Evolutionary conservation across 1,140 invertebrate species (phyloP).

Genomic region (Harpegnathos saltator): DNA sequence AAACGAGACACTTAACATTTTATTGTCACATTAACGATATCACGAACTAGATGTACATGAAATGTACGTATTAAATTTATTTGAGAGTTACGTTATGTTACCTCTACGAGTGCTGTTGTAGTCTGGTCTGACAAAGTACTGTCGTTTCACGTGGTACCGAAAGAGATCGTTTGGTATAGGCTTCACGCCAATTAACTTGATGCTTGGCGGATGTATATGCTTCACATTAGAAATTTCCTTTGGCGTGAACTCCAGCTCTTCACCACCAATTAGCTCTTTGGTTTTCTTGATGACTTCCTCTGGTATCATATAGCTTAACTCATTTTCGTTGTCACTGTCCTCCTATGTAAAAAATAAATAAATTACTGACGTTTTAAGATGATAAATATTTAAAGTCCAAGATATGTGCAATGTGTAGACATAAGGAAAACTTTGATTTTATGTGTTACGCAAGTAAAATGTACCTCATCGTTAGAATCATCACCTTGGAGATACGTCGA

Average conservation of each 20-base stretch:
- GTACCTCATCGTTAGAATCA: slow-evolving; percentile 19
- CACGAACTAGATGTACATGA: not conserved
- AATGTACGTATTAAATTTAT: too few species aligned
- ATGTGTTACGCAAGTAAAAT: not conserved
- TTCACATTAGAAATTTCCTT: slow-evolving; percentile 53
- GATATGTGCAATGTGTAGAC: not conserved
- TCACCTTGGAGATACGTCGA: not conserved
- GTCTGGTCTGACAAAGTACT: slow-evolving; percentile 64
- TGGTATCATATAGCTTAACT: not conserved
- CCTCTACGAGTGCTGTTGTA: slow-evolving; percentile 53
- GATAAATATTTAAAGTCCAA: not conserved
- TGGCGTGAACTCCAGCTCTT: slow-evolving; percentile 61
- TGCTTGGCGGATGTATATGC: slow-evolving; percentile 39
- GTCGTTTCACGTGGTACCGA: slow-evolving; percentile 64
- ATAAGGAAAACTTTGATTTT: too few species aligned
- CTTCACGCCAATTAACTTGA: slow-evolving; percentile 73
- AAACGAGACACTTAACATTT: slow-evolving; percentile 1
- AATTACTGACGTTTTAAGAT: not conserved
- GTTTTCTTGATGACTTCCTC: slow-evolving; percentile 23
- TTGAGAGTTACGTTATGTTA: slow-evolving; percentile 46
- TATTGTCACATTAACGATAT: not conserved
- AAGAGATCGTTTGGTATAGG: slow-evolving; percentile 62
- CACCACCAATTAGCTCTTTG: slow-evolving; percentile 46
- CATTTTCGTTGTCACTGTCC: slow-evolving; percentile 27
- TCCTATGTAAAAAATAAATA: slow-evolving; percentile 8